A percentile compares a stretch with the other conserved stretches of the same genome.
Evolutionary conservation across 2,888 invertebrate species (phyloP).

Genomic region (Oxytorus armatus): DNA sequence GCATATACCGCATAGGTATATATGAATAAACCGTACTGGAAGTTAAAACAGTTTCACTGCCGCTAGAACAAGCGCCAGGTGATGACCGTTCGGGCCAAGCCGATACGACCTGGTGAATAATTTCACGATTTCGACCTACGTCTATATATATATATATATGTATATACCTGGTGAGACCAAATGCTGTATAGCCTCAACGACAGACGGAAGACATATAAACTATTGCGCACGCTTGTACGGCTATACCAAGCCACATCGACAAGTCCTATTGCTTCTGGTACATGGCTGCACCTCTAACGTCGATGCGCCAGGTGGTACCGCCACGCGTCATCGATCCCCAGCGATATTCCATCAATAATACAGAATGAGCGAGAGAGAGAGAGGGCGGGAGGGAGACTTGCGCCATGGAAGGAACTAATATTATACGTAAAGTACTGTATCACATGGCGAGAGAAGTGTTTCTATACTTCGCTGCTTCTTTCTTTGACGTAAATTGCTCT

Average conservation of each 20-base stretch:
- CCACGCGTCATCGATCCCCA: slow-evolving; percentile 68
- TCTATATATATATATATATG: background rate
- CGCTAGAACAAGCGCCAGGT: slow-evolving; percentile 29
- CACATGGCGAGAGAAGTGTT: background rate
- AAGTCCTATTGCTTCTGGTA: slow-evolving; percentile 44
- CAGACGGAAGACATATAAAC: slow-evolving; percentile 22
- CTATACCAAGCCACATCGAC: slow-evolving; percentile 44
- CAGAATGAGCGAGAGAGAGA: slow-evolving; percentile 16
- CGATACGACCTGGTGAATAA: slow-evolving; percentile 63
- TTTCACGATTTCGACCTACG: slow-evolving; percentile 56
- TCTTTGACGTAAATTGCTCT: background rate
- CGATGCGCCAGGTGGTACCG: slow-evolving; percentile 69
- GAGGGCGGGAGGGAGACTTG: background rate
- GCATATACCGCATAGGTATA: background rate
- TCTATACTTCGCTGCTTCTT: background rate
- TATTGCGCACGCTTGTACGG: slow-evolving; percentile 45
- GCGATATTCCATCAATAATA: slow-evolving; percentile 69
- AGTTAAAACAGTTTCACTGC: slow-evolving; percentile 15
- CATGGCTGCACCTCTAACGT: slow-evolving; percentile 52
- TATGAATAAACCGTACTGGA: slow-evolving; percentile 4
- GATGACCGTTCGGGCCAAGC: slow-evolving; percentile 61
- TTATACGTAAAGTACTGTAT: background rate
- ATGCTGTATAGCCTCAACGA: slow-evolving; percentile 13
- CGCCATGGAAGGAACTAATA: background rate
- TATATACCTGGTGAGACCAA: background rate